Percentiles rank a stretch among this genome's conserved stretches.
These are phyloP conservation scores for Platysternon megacephalum DNA, from an alignment of 2,113 vertebrate genomes.

Conservation along the genomic window DNA sequence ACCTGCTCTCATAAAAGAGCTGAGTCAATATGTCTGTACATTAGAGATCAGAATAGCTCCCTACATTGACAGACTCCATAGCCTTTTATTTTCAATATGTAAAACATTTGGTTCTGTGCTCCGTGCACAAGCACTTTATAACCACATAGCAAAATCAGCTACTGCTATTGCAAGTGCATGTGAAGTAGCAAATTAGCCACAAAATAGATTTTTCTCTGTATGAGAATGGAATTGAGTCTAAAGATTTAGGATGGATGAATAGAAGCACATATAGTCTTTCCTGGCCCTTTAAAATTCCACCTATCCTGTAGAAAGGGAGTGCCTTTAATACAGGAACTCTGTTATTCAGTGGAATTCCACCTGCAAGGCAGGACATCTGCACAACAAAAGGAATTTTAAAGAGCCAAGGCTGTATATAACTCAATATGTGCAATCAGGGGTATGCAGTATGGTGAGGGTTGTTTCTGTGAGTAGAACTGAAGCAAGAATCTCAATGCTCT, in stretches of 20 bases:
- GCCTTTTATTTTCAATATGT: background rate
- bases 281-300: fast-evolving
- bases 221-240: fast-evolving
- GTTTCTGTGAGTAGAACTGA: fast-evolving
- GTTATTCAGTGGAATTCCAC: background rate
- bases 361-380: background rate
- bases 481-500: background rate
- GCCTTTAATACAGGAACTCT: background rate
- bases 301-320: background rate
- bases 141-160: background rate
- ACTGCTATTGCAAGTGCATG: background rate
- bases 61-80: fast-evolving
- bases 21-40: background rate
- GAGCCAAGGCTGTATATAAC: fast-evolving
- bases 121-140: background rate
- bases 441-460: fast-evolving
- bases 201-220: fast-evolving
- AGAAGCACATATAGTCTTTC: fast-evolving
- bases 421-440: background rate
- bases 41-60: background rate
- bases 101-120: background rate
- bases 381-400: background rate
- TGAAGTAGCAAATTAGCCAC: background rate
- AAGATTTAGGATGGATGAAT: background rate
- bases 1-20: background rate